These are phyloP conservation scores for Polymixis flavicincta DNA, from an alignment of 2,888 invertebrate genomes.

Conservation along the genomic window DNA sequence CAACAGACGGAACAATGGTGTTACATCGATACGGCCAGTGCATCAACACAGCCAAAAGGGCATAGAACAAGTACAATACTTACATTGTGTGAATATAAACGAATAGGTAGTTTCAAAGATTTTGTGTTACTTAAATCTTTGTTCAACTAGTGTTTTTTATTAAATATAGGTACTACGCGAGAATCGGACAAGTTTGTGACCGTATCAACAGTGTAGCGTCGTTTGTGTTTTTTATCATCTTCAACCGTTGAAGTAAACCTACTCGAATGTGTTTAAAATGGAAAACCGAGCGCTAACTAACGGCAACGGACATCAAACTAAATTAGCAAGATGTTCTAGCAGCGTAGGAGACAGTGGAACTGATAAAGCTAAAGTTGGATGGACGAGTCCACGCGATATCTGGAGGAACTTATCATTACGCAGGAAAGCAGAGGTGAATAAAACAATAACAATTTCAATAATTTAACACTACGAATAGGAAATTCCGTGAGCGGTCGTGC, in stretches of 20 bases:
- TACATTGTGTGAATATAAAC: constrained; percentile 51
- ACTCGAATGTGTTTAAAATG: constrained; percentile 80
- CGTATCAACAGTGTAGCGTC: constrained; percentile 61
- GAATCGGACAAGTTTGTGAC: constrained; percentile 69
- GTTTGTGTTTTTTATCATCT: constrained; percentile 57
- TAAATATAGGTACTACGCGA: constrained; percentile 74
- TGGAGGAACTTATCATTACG: constrained; percentile 88
- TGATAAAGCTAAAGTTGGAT: constrained; percentile 87
- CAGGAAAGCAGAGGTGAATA: constrained; percentile 86
- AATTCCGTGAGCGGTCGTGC: constrained; percentile 37
- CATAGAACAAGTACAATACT: constrained; percentile 47
- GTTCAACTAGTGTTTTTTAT: constrained; percentile 70
- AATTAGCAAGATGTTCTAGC: constrained; percentile 85
- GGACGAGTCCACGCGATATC: constrained; percentile 88
- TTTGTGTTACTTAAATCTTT: constrained; percentile 54
- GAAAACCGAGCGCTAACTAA: constrained; percentile 81
- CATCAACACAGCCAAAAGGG: constrained; percentile 66
- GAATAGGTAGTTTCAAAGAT: constrained; percentile 41
- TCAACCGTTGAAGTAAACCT: constrained; percentile 47
- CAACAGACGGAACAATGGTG: constrained; percentile 62
- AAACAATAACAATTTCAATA: constrained; percentile 40
- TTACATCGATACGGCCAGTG: constrained; percentile 69
- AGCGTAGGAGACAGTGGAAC: constrained; percentile 83
- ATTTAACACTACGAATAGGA: constrained; percentile 26
- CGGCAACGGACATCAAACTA: constrained; percentile 79